Evolutionary conservation across 30 jellyfish, hydroid and myxozoan genomes (phyloP).

Genomic region (Phacellophora camtschatica): DNA sequence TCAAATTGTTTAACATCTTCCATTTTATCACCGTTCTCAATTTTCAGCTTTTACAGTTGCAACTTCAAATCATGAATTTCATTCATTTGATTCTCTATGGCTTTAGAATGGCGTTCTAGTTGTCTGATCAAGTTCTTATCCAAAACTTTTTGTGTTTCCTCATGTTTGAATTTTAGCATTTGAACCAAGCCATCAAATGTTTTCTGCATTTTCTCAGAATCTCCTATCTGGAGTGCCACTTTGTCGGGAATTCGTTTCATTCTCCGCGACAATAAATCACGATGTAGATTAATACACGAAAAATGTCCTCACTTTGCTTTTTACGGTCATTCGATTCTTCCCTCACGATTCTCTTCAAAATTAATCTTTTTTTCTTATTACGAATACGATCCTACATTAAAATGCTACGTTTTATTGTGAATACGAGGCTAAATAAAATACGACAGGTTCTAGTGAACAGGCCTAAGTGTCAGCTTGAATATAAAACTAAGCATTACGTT

Average conservation of each 20-base stretch:
- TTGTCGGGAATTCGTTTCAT: background rate
- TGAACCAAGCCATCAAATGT: background rate
- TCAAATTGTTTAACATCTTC: slow-evolving; percentile 1
- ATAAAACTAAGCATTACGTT: no score
- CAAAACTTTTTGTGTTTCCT: background rate
- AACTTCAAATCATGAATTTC: slow-evolving; percentile 7
- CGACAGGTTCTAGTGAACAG: no score
- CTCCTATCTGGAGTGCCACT: slow-evolving; percentile 32
- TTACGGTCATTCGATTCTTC: no score
- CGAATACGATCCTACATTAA: no score
- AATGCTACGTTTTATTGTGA: no score
- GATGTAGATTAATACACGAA: background rate
- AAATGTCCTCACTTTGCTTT: background rate
- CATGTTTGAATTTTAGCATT: background rate
- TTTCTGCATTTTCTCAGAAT: background rate
- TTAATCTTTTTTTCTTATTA: no score
- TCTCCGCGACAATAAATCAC: slow-evolving; percentile 32
- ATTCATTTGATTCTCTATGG: slow-evolving; percentile 21
- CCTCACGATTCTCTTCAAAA: no score
- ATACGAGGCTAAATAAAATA: no score
- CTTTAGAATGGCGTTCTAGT: background rate
- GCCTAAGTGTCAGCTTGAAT: no score
- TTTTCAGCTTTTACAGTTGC: slow-evolving; percentile 11
- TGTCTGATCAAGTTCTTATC: background rate
- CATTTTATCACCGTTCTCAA: background rate